A percentile compares a stretch with the other conserved stretches of the same genome.
These are phyloP conservation scores for Orthonevra nobilis DNA, from an alignment of 2,888 invertebrate genomes.

Conservation along the genomic window DNA sequence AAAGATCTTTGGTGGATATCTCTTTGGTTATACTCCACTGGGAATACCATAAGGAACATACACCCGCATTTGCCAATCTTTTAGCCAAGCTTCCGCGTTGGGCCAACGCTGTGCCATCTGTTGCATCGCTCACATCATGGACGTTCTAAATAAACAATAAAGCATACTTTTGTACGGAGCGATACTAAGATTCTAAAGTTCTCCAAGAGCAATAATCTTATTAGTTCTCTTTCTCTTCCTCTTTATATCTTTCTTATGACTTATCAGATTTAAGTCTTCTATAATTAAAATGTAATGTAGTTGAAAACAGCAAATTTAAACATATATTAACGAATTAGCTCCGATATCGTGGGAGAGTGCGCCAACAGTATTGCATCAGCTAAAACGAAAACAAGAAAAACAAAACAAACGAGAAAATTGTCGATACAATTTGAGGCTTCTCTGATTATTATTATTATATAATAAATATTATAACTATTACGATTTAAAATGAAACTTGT, in stretches of 20 bases:
- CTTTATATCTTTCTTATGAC: conserved; percentile 42
- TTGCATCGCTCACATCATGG: conserved; percentile 74
- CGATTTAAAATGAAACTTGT: conserved; percentile 53
- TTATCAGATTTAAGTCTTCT: conserved; percentile 30
- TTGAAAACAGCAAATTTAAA: too few relatives aligned
- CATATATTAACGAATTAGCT: conserved; percentile 3
- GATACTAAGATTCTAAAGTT: conserved; percentile 30
- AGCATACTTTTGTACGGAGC: too few relatives aligned
- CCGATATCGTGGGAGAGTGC: conserved; percentile 2
- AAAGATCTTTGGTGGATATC: conserved; percentile 74
- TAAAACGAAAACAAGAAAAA: neutral
- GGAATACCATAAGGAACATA: conserved; percentile 75
- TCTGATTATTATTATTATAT: conserved; percentile 68
- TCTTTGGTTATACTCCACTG: conserved; percentile 74
- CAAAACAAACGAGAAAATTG: conserved; percentile 27
- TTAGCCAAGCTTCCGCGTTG: conserved; percentile 74
- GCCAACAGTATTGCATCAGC: too few relatives aligned
- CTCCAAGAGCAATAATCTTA: conserved; percentile 54
- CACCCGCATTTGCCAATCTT: conserved; percentile 74
- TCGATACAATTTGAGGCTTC: conserved; percentile 53
- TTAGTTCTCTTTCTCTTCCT: conserved; percentile 31
- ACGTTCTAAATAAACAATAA: conserved; percentile 74
- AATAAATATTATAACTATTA: conserved; percentile 57
- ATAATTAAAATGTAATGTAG: conserved; percentile 29
- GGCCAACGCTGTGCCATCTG: conserved; percentile 75